These are phyloP conservation scores for Heliconius hewitsoni DNA, from an alignment of 1,140 invertebrate species.

Conservation along the genomic window DNA sequence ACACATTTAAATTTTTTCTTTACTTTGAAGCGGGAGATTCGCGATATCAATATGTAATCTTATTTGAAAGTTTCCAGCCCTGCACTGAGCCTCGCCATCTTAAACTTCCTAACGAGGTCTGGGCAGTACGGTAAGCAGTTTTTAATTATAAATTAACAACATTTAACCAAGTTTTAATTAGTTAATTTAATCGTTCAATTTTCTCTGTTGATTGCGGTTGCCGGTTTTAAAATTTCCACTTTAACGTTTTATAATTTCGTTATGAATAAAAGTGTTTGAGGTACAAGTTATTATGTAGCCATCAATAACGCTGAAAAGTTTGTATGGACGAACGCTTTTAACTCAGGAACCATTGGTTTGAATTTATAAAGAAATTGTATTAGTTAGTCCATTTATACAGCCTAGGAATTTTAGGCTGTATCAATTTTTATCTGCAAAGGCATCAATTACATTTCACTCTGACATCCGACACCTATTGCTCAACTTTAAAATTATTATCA, in stretches of 20 bases:
- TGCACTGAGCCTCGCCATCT: neutral
- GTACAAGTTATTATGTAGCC: no score
- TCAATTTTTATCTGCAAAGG: no score
- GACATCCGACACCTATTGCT: neutral
- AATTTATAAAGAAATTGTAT: no score
- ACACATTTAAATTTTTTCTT: no score
- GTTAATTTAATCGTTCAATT: conserved; percentile 42
- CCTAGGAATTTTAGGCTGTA: no score
- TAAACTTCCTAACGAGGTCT: conserved; percentile 32
- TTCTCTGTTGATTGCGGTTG: conserved; percentile 37
- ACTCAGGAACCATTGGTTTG: no score
- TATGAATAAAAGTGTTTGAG: neutral
- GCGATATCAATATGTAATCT: neutral
- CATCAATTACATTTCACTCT: conserved; percentile 17
- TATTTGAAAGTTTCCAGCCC: conserved; percentile 2
- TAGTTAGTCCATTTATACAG: no score
- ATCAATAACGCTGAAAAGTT: no score
- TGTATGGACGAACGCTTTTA: no score
- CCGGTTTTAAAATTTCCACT: conserved; percentile 22
- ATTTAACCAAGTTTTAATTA: conserved; percentile 47
- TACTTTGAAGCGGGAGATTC: neutral
- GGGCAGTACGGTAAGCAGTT: conserved; percentile 42
- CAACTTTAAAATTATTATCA: conserved; percentile 19
- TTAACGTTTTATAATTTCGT: neutral
- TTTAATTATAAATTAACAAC: conserved; percentile 51